phyloP scores from a whole-genome alignment of 2,888 invertebrate genomes.

The Busseola fusca region DNA sequence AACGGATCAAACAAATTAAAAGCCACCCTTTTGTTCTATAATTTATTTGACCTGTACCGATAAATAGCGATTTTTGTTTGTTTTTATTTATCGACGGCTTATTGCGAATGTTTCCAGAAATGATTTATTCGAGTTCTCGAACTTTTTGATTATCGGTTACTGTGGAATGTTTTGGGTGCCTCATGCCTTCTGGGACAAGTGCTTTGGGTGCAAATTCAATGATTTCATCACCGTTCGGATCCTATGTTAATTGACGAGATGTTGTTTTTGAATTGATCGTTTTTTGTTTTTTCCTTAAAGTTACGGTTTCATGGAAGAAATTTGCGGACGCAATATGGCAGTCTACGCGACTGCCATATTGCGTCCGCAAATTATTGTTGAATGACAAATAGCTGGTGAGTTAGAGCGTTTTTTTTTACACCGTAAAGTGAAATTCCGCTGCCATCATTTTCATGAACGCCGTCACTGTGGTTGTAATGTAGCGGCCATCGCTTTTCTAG shows the following conservation, averaged over 20 bases:
- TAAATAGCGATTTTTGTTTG: constrained; percentile 65
- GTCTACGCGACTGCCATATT: not conserved
- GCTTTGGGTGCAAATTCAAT: constrained; percentile 23
- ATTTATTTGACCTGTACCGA: constrained; percentile 72
- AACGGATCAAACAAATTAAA: constrained; percentile 75
- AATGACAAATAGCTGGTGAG: not conserved
- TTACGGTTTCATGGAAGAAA: not conserved
- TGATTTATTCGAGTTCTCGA: constrained; percentile 62
- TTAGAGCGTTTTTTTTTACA: not conserved
- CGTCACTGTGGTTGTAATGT: no score
- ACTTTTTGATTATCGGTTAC: constrained; percentile 51
- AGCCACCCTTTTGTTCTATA: constrained; percentile 69
- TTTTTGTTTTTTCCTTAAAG: not conserved
- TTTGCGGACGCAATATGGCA: no score
- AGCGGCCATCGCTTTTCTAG: no score
- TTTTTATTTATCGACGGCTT: constrained; percentile 73
- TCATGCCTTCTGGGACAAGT: not conserved
- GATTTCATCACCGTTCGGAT: constrained; percentile 29
- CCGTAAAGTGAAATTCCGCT: not conserved
- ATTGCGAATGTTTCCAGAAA: constrained; percentile 64
- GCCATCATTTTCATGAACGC: not conserved
- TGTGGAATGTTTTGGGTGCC: constrained; percentile 35
- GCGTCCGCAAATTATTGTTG: not conserved
- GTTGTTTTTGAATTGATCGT: constrained; percentile 7
- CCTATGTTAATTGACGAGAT: constrained; percentile 12